Conservation (phyloP, 1,140 invertebrate genomes). For the Cyclina sinensis region DNA sequence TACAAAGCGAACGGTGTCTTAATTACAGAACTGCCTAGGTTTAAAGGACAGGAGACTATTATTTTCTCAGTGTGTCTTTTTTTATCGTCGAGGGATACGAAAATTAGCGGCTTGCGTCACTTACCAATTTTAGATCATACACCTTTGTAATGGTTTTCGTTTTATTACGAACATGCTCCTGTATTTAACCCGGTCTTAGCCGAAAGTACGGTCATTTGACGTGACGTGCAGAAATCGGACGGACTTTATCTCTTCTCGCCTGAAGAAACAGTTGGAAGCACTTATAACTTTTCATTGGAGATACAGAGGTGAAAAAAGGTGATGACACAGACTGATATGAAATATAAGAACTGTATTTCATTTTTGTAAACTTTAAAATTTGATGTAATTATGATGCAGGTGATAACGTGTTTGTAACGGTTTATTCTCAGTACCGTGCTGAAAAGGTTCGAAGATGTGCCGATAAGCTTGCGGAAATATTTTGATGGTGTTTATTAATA, state of each 20-base stretch:
- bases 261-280: no score
- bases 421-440: neutral
- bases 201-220: neutral
- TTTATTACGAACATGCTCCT: neutral
- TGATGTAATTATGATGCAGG: neutral
- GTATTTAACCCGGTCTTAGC: no score
- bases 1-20: neutral
- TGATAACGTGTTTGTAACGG: neutral
- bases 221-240: neutral
- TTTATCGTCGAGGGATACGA: neutral
- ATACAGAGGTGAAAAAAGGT: no score
- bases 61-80: constrained; percentile 15
- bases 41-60: neutral
- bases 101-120: neutral
- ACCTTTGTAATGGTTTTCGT: neutral
- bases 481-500: neutral
- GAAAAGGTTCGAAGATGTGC: neutral
- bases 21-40: neutral
- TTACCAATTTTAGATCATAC: neutral
- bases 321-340: neutral
- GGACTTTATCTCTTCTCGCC: neutral
- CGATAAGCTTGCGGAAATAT: neutral
- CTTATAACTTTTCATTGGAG: no score
- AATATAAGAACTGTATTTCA: neutral
- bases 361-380: neutral